Evolutionary conservation across 2,888 invertebrate species (phyloP), one percentile per base, ranked within the genome.

Genomic region (Ypsolopha sequella): DNA sequence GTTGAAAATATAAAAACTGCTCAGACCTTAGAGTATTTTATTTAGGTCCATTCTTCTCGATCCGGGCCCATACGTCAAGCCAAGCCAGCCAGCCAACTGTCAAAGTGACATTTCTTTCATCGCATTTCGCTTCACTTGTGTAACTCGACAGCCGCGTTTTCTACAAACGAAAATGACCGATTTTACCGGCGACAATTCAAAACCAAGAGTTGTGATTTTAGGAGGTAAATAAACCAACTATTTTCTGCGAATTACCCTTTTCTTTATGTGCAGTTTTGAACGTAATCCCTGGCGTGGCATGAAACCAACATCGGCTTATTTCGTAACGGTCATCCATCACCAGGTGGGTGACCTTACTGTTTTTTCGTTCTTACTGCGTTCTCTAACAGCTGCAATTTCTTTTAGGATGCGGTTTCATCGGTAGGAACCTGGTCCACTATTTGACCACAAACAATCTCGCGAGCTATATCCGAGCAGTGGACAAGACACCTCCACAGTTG

Each of bases 391-490:
- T 48, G 46, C 11, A 9, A 46, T 46, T n/a, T n/a, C 7, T 61
- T 75, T 59, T 82, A 97, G 97, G 97, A 78, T 96, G 96, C 82
- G 97, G 97, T 65, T 97, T 97, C 81, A 93, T 97, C 73, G 97
- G 97, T 59, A 91, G 97, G 66, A 94, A 96, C 86, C 88, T 97
- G 61, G 93, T 96, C 55, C 89, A 92, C 55, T 93, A 93, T 81
- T 88, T 97, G 68, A 87, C 97, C 59, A 88, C 89, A 56, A 92
- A 95, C 77, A 90, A 94, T 64, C 78, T 95, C 63, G 93, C 91
- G 56, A 91, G 91, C 65, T 89, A 88, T 63, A 87, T 97, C 57
- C 90, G 94, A 59, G 91, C 96, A 48, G 95, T 95, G 53, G 97
- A 97, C 82, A 97, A 97, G 82, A 96, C 96, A 36, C 96, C 96